These are phyloP conservation scores for Hypomecis punctinalis DNA, from an alignment of 2,888 invertebrate species.

Conservation along the genomic window DNA sequence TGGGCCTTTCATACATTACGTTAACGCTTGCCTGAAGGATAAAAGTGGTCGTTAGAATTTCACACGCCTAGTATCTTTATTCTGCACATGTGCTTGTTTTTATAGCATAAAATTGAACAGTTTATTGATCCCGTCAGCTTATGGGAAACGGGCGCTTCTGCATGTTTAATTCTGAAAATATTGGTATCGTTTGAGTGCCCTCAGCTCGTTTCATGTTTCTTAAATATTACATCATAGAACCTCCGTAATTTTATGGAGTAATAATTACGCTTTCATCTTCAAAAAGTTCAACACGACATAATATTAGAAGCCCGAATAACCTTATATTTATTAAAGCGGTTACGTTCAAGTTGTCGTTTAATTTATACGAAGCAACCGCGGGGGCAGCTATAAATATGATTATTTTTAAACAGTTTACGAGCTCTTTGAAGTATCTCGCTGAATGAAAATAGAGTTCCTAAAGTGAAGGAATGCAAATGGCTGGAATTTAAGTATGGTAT, in stretches of 20 bases:
- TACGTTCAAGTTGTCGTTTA: conserved; percentile 48
- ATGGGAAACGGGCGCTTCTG: not conserved
- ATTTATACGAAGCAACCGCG: conserved; percentile 48
- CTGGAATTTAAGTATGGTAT: not conserved
- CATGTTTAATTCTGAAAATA: not conserved
- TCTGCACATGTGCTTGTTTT: conserved; percentile 28
- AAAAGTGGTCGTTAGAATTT: conserved; percentile 43
- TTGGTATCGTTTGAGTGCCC: not conserved
- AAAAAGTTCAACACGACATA: conserved; percentile 15
- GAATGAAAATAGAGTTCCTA: conserved; percentile 5
- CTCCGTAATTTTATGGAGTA: conserved; percentile 15
- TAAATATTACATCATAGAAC: not conserved
- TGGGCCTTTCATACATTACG: conserved; percentile 51
- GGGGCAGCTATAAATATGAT: conserved; percentile 57
- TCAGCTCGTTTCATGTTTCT: not conserved
- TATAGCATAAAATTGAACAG: conserved; percentile 19
- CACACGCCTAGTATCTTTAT: conserved; percentile 39
- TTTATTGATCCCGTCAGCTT: conserved; percentile 26
- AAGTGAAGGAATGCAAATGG: too few species aligned
- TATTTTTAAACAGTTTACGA: conserved; percentile 64
- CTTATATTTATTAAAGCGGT: conserved; percentile 25
- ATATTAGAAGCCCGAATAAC: conserved; percentile 15
- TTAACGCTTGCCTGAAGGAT: conserved; percentile 55
- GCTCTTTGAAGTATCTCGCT: conserved; percentile 44
- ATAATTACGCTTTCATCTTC: conserved; percentile 23